Percentiles rank a stretch among this genome's conserved stretches.
Evolutionary conservation across 2,888 invertebrate genomes (phyloP).

Genomic region (Cheiracanthium punctorium): DNA sequence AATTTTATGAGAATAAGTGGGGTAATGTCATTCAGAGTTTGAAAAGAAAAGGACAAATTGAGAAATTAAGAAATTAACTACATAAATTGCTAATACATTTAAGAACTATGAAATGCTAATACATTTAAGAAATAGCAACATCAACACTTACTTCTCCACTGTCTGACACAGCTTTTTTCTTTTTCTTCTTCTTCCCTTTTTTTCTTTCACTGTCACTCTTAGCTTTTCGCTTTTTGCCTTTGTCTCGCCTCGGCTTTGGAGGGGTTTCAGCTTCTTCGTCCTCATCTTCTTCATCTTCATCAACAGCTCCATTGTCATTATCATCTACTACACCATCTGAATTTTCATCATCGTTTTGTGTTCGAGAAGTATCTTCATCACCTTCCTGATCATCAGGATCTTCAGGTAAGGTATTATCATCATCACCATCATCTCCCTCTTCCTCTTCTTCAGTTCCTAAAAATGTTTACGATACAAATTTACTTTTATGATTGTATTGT

Average conservation of each 20-base stretch:
- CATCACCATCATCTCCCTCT: slow-evolving; percentile 69
- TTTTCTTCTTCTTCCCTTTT: slow-evolving; percentile 95
- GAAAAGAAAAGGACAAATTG: too few relatives aligned
- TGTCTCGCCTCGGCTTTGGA: slow-evolving; percentile 80
- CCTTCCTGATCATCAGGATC: slow-evolving; percentile 69
- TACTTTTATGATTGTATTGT: too few relatives aligned
- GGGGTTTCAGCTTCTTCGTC: slow-evolving; percentile 64
- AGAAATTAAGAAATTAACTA: too few relatives aligned
- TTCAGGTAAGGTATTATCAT: slow-evolving; percentile 68
- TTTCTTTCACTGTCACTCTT: slow-evolving; percentile 90
- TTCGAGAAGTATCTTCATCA: slow-evolving; percentile 46
- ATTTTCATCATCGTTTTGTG: slow-evolving; percentile 75
- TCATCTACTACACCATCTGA: slow-evolving; percentile 54
- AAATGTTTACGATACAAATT: too few relatives aligned
- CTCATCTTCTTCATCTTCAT: slow-evolving; percentile 70
- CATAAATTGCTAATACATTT: too few relatives aligned
- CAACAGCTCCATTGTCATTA: slow-evolving; percentile 26
- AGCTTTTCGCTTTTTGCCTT: slow-evolving; percentile 93
- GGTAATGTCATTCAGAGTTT: too few relatives aligned
- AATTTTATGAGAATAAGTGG: too few relatives aligned
- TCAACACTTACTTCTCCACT: slow-evolving; percentile 79
- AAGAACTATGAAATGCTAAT: too few relatives aligned
- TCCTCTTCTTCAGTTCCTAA: slow-evolving; percentile 65
- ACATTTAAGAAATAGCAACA: too few relatives aligned
- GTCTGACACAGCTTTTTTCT: slow-evolving; percentile 87